phyloP scores from a whole-genome alignment of 2,113 vertebrate species.

The Sceloporus tristichus region DNA sequence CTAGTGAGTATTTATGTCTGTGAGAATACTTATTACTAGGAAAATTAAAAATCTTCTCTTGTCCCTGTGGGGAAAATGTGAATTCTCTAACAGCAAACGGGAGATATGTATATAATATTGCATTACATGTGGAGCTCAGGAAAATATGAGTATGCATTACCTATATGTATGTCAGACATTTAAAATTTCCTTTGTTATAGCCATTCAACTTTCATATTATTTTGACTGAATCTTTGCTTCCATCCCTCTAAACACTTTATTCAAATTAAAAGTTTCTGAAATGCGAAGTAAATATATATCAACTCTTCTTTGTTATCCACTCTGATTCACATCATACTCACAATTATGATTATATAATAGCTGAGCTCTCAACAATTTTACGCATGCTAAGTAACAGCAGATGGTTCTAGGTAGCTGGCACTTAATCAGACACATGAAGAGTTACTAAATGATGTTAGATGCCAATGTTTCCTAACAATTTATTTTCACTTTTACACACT shows the following conservation, averaged over 20 bases:
- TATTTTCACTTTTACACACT: conserved; percentile 16
- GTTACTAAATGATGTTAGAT: neutral
- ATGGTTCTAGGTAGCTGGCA: conserved; percentile 39
- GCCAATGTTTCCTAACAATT: conserved; percentile 26
- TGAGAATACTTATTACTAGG: neutral
- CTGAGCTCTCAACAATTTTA: conserved; percentile 2
- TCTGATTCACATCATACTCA: conserved; percentile 27
- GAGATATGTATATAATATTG: neutral
- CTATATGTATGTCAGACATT: neutral
- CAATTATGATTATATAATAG: neutral
- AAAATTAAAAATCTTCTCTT: neutral
- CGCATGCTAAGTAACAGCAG: conserved; percentile 14
- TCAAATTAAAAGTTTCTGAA: conserved; percentile 16
- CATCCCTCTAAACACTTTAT: neutral
- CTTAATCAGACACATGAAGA: conserved; percentile 28
- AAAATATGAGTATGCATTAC: neutral
- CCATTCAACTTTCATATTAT: neutral
- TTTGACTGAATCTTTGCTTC: neutral
- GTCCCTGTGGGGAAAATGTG: neutral
- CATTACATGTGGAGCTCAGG: neutral
- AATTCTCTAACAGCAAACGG: neutral
- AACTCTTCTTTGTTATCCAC: neutral
- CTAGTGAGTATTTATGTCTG: neutral
- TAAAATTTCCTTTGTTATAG: neutral
- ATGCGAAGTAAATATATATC: neutral